Conservation (phyloP, 2,888 invertebrate species). For the Frankliniella intonsa region DNA sequence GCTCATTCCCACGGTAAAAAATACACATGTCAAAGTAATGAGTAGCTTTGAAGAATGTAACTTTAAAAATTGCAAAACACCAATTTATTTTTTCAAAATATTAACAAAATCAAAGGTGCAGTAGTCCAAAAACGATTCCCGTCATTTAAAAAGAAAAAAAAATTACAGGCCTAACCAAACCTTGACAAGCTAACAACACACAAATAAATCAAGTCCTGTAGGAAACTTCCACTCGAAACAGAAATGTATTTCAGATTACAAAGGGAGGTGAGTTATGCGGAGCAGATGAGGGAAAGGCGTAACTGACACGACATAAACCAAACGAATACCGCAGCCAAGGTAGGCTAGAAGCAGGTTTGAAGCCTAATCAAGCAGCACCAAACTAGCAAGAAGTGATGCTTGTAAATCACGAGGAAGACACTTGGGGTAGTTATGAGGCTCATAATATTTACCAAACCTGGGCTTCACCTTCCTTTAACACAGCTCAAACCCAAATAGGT, state of each 20-base stretch:
- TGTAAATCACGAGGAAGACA: no score
- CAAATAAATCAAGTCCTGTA: neutral
- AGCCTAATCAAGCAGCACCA: neutral
- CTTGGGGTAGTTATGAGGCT: no score
- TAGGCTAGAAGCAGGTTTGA: conserved; percentile 7
- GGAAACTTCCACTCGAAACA: neutral
- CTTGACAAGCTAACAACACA: neutral
- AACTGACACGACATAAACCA: neutral
- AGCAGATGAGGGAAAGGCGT: neutral
- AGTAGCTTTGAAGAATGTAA: neutral
- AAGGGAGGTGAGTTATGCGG: neutral
- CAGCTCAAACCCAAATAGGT: conserved; percentile 13
- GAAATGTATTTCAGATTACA: no score
- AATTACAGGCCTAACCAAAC: neutral
- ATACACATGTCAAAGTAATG: neutral
- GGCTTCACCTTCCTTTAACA: conserved; percentile 1
- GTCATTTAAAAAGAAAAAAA: neutral
- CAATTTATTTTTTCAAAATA: no score
- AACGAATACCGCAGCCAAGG: conserved; percentile 8
- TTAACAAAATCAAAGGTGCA: neutral
- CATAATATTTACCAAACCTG: neutral
- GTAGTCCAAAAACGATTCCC: neutral
- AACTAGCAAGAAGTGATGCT: no score
- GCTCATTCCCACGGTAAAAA: neutral
- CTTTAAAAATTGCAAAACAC: neutral